Conservation (phyloP, 2,888 invertebrate genomes). For the Cordilura impudica region DNA sequence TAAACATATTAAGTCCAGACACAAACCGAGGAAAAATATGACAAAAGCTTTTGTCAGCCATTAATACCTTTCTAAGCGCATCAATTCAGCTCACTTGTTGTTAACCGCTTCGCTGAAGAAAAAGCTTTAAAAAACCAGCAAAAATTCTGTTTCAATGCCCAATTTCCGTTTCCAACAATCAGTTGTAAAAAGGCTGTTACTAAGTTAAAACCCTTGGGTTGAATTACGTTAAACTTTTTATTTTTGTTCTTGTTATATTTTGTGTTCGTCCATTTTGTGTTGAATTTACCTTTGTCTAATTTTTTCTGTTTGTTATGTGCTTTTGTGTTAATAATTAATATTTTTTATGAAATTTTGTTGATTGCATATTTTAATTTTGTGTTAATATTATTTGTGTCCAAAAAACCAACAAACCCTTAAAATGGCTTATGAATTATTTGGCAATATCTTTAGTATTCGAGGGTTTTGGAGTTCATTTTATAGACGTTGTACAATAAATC, state of each 20-base stretch:
- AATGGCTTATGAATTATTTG: constrained; percentile 52
- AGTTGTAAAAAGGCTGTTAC: background rate
- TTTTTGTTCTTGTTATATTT: background rate
- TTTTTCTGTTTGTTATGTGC: constrained; percentile 34
- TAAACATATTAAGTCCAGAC: no score
- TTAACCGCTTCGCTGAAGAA: background rate
- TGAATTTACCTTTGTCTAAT: constrained; percentile 21
- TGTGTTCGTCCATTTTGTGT: background rate
- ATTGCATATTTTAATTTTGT: constrained; percentile 1
- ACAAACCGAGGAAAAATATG: no score
- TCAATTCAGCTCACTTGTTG: background rate
- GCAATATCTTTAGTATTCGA: constrained; percentile 60
- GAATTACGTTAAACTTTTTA: background rate
- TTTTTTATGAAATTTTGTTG: background rate
- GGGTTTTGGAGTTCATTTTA: constrained; percentile 70
- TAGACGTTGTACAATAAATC: constrained; percentile 70
- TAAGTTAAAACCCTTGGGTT: background rate
- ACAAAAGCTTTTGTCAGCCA: no score
- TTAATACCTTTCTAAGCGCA: no score
- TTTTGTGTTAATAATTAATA: constrained; percentile 14
- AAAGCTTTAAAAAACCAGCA: no score
- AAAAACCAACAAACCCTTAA: constrained; percentile 1
- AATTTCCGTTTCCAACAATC: background rate
- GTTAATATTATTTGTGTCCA: constrained; percentile 4
- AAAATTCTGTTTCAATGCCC: background rate